phyloP scores from a whole-genome alignment of 2,113 vertebrate genomes.

The Menidia beryllina region DNA sequence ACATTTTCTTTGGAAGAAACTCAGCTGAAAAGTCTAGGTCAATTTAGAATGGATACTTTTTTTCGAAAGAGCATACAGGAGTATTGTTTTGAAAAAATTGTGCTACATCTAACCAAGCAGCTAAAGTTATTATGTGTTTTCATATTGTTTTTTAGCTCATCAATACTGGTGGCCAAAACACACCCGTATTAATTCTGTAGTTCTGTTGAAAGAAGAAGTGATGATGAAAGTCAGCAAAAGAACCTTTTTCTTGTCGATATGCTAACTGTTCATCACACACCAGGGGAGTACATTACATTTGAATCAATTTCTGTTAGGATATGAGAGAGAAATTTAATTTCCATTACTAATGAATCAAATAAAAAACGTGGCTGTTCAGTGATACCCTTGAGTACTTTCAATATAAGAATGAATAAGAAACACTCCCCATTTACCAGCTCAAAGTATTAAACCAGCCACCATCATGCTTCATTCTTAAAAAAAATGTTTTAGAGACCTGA shows the following conservation, averaged over 20 bases:
- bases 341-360: slow-evolving; percentile 2
- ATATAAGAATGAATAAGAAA: neutral
- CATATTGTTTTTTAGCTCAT: too few species aligned
- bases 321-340: slow-evolving; percentile 4
- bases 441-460: neutral
- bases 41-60: too few species aligned
- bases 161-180: too few species aligned
- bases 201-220: neutral
- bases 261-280: neutral
- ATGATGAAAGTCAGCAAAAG: neutral
- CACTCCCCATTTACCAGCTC: neutral
- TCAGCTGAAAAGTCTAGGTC: too few species aligned
- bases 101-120: too few species aligned
- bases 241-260: neutral
- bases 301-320: slow-evolving; percentile 6
- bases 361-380: slow-evolving; percentile 7
- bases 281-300: neutral
- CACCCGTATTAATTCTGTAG: too few species aligned
- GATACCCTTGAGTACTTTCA: neutral
- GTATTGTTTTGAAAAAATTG: too few species aligned
- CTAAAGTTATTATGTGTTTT: too few species aligned
- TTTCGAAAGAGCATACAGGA: too few species aligned
- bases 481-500: too few species aligned
- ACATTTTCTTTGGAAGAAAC: too few species aligned
- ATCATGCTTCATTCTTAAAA: too few species aligned